Evolutionary conservation across 2,797 vertebrate genomes (phyloP), one percentile per base, ranked within the genome.

Genomic region (Scolopax bukidnonensis): DNA sequence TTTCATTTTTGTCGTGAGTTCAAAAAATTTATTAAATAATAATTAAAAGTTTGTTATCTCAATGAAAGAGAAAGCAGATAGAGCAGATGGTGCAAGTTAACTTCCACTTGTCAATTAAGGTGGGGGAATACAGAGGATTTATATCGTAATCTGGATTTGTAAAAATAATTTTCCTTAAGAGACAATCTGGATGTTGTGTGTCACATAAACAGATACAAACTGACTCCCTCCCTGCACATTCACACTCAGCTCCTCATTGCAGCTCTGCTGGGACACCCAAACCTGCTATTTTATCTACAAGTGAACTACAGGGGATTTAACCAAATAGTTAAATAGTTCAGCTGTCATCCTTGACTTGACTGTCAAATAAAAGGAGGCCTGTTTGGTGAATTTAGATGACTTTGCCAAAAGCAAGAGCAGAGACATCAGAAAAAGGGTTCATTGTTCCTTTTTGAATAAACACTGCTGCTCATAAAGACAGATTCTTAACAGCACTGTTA

Each of bases 361-460:
- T 92, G 94, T 95, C 87, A 95, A 53, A 65, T 77, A 74, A 60
- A 65, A 70, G 24, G 32, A 85, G 17, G 64, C 1, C 80, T 67
- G 19, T 89, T 24, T 70, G 60, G 40, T 91, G 93, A 95, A 93
- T 53, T 43, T 85, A 85, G 21, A 10, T 67, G 82, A 89, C 93
- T 94, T 93, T 95, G 93, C 87, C 23, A 0, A 90, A 92, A 96
- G 74, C 80, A 95, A 96, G 51, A 87, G 40, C 45, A 79, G 59
- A 84, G n/a, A 74, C 38, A 84, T 64, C 53, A 75, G 40, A 71
- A 6, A 6, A 59, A 13, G 7, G 27, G 17, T 25, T 74, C 18
- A 13, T 27, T 65, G 6, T 48, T 57, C 41, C 6, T 43, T 78
- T 93, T 60, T 48, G 48, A 84, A 41, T 40, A 68, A 68, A 11